phyloP scores from a whole-genome alignment of 2,797 vertebrate genomes.

The Sebastes melanostomus region DNA sequence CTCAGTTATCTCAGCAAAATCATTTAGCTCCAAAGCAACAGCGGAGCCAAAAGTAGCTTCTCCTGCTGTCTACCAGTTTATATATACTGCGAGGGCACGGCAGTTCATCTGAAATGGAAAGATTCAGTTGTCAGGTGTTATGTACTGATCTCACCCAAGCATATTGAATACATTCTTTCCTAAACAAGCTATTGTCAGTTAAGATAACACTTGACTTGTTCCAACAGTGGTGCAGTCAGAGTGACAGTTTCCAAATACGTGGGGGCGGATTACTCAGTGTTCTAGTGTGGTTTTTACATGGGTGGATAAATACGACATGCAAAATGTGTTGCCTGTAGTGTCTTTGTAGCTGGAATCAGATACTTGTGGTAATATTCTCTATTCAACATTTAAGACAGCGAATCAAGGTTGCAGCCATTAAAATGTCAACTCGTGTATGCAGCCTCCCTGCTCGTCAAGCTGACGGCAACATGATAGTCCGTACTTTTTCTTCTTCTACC shows the following conservation, averaged over 20 bases:
- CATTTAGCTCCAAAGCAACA: constrained; percentile 43
- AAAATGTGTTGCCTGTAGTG: constrained; percentile 2
- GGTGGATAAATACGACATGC: not conserved
- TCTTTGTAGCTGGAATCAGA: constrained; percentile 41
- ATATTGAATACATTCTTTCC: constrained; percentile 39
- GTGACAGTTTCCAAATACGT: constrained; percentile 41
- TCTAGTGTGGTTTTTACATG: constrained; percentile 11
- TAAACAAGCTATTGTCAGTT: constrained; percentile 63
- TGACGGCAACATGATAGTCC: constrained; percentile 53
- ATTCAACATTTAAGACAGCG: constrained; percentile 10
- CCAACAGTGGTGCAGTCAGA: constrained; percentile 38
- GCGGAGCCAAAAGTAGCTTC: constrained; percentile 48
- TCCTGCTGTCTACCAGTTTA: not conserved
- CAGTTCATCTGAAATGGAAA: constrained; percentile 49
- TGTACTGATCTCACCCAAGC: constrained; percentile 36
- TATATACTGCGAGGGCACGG: not conserved
- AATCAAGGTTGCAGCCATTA: constrained; percentile 52
- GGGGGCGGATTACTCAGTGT: constrained; percentile 45
- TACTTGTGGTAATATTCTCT: constrained; percentile 28
- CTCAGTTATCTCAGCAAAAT: constrained; percentile 59
- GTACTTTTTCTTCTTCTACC: constrained; percentile 15
- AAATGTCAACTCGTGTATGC: constrained; percentile 62
- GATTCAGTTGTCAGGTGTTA: constrained; percentile 23
- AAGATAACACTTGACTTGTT: constrained; percentile 59
- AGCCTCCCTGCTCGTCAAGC: constrained; percentile 37